Conservation (phyloP, 2,797 vertebrate species). For the Eospalax fontanierii region DNA sequence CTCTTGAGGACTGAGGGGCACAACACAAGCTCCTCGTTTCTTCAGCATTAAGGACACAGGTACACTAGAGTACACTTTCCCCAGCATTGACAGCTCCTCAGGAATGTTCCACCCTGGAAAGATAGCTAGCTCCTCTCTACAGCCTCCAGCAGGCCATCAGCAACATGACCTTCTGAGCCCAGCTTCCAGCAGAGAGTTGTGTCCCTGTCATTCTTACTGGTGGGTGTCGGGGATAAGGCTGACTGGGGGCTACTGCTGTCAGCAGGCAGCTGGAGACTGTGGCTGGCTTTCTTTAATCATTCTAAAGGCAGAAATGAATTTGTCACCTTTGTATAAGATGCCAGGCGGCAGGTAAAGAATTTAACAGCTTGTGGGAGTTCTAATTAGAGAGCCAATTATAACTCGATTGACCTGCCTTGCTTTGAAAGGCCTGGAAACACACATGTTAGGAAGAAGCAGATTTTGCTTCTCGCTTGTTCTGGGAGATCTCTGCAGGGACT, state of each 20-base stretch:
- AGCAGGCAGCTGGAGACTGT: background rate
- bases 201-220: background rate
- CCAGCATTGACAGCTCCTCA: fast-evolving
- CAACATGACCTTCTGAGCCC: background rate
- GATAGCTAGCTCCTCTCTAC: background rate
- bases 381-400: slow-evolving; percentile 83
- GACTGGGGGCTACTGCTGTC: background rate
- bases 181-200: background rate
- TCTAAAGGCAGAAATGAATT: slow-evolving; percentile 70
- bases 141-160: background rate
- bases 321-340: slow-evolving; percentile 21
- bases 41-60: background rate
- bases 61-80: background rate
- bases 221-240: background rate
- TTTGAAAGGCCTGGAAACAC: slow-evolving; percentile 72
- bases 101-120: background rate
- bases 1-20: background rate
- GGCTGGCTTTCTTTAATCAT: slow-evolving; percentile 67
- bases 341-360: slow-evolving; percentile 66
- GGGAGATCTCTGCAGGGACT: background rate
- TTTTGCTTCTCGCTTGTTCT: slow-evolving; percentile 54
- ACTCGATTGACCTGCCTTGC: slow-evolving; percentile 68
- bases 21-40: background rate
- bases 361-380: slow-evolving; percentile 78
- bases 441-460: slow-evolving; percentile 54